A percentile compares a stretch with the other conserved stretches of the same genome.
These are phyloP conservation scores for Meliscaeva auricollis DNA, from an alignment of 2,888 invertebrate species.

Conservation along the genomic window DNA sequence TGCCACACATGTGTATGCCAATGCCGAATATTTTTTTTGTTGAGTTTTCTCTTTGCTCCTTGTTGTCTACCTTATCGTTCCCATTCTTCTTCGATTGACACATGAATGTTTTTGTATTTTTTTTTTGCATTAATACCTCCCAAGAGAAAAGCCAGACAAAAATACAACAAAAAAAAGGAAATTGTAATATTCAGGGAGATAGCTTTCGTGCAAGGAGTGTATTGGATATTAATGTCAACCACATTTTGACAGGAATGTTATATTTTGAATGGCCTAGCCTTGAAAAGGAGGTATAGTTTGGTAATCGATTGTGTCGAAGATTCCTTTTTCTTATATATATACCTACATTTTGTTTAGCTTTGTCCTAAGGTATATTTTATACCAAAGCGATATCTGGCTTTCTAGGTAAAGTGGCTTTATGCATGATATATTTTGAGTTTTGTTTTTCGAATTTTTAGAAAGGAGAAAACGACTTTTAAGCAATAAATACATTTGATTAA, in stretches of 20 bases:
- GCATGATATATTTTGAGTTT: too few species aligned
- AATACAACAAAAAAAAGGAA: slow-evolving; percentile 9
- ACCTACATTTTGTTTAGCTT: too few species aligned
- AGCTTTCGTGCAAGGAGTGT: neutral
- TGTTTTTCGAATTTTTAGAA: too few species aligned
- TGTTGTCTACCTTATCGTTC: slow-evolving; percentile 6
- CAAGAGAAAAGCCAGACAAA: slow-evolving; percentile 3
- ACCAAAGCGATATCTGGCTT: too few species aligned
- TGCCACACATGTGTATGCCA: too few species aligned
- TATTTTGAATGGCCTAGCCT: slow-evolving; percentile 24
- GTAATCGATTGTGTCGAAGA: slow-evolving; percentile 3
- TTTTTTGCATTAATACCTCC: slow-evolving; percentile 18
- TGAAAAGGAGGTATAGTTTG: neutral
- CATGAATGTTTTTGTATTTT: slow-evolving; percentile 31
- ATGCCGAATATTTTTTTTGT: slow-evolving; percentile 20
- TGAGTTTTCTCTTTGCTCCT: neutral
- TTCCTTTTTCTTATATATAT: neutral
- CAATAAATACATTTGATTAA: too few species aligned
- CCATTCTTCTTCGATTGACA: slow-evolving; percentile 36
- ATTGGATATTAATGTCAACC: slow-evolving; percentile 48
- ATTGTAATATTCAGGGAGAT: slow-evolving; percentile 41
- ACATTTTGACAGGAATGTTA: slow-evolving; percentile 31
- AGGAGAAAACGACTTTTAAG: too few species aligned
- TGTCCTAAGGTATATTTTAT: too few species aligned
- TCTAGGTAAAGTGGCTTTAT: too few species aligned